Conservation (phyloP, 2,888 invertebrate genomes). For the Eupithecia dodoneata region DNA sequence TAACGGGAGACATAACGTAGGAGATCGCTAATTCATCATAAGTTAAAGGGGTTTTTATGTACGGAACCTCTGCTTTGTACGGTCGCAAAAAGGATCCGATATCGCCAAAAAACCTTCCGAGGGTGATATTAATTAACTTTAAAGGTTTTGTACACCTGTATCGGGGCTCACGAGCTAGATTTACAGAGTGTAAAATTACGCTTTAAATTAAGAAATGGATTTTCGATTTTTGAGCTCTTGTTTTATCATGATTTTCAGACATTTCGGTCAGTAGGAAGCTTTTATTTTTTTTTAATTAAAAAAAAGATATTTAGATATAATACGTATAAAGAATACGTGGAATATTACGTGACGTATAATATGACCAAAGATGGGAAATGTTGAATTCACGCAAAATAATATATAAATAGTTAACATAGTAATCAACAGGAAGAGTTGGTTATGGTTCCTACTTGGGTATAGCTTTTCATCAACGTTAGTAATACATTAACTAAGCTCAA, state of each 20-base stretch:
- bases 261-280: background rate
- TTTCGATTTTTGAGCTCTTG: background rate
- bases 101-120: constrained; percentile 73
- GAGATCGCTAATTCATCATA: constrained; percentile 85
- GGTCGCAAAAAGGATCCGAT: constrained; percentile 76
- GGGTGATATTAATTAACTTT: constrained; percentile 56
- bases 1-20: constrained; percentile 83
- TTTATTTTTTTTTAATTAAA: too few species aligned
- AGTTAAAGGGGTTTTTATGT: constrained; percentile 84
- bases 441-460: background rate
- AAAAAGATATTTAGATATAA: too few species aligned
- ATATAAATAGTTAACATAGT: too few species aligned
- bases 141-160: constrained; percentile 57
- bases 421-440: too few species aligned
- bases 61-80: constrained; percentile 73
- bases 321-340: too few species aligned
- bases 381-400: too few species aligned
- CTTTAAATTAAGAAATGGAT: background rate
- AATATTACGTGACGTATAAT: too few species aligned
- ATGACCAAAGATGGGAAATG: too few species aligned
- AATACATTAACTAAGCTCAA: background rate
- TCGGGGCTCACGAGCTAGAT: constrained; percentile 25
- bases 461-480: background rate
- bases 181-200: background rate
- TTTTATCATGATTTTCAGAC: constrained; percentile 2